Conservation (phyloP, 2,797 vertebrate genomes). For the Sylvilagus floridanus region DNA sequence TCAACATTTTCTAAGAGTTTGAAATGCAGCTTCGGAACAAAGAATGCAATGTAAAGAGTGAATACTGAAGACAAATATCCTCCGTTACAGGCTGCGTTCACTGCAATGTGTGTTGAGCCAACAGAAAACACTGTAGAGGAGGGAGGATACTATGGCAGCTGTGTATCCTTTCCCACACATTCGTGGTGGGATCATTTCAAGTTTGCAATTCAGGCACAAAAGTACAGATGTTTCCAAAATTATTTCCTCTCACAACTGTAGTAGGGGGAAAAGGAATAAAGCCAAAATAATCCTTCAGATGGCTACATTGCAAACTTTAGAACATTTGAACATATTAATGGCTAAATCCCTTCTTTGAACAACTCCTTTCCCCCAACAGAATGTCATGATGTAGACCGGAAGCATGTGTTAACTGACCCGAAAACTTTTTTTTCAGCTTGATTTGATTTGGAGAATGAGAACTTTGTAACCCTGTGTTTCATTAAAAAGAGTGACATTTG, state of each 20-base stretch:
- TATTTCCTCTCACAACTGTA: not conserved
- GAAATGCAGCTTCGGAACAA: not conserved
- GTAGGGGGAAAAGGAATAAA: not conserved
- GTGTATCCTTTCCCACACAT: not conserved
- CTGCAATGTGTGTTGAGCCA: not conserved
- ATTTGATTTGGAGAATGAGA: constrained; percentile 75
- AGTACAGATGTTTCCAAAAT: not conserved
- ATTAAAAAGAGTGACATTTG: constrained; percentile 62
- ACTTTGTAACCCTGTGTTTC: constrained; percentile 65
- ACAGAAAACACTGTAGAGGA: not conserved
- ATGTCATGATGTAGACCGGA: constrained; percentile 16
- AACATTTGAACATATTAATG: not conserved
- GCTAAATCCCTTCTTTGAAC: not conserved
- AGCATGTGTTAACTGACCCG: constrained; percentile 69
- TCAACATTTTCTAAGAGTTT: not conserved
- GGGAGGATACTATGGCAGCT: not conserved
- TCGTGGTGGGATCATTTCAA: not conserved
- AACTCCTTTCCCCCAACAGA: not conserved
- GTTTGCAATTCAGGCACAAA: not conserved
- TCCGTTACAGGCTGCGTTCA: not conserved
- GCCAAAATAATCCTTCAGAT: not conserved
- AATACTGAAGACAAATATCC: not conserved
- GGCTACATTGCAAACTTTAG: not conserved
- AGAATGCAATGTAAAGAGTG: not conserved
- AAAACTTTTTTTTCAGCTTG: constrained; percentile 72